These are phyloP conservation scores for Dasysyrphus tricinctus DNA, from an alignment of 2,888 invertebrate genomes.

Conservation along the genomic window DNA sequence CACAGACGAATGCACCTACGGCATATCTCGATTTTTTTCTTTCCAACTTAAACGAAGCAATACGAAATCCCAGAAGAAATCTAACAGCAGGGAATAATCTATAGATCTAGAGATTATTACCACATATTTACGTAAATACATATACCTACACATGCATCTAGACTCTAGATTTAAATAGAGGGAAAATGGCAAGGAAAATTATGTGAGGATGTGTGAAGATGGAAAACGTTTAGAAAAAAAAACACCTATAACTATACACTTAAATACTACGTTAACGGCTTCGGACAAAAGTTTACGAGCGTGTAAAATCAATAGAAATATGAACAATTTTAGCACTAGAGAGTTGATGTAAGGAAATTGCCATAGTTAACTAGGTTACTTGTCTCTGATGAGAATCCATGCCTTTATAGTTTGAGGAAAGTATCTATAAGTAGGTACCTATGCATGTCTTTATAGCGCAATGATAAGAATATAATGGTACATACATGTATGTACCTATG, in stretches of 20 bases:
- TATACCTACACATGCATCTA: background rate
- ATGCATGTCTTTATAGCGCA: slow-evolving; percentile 2
- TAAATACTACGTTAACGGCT: slow-evolving; percentile 26
- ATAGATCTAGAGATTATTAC: slow-evolving; percentile 11
- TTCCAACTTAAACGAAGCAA: slow-evolving; percentile 2
- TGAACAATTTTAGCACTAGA: slow-evolving; percentile 20
- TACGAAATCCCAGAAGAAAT: slow-evolving; percentile 24
- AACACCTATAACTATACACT: background rate
- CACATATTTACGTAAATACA: background rate
- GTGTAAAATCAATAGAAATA: slow-evolving; percentile 45
- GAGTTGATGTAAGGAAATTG: slow-evolving; percentile 7
- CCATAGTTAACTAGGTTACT: slow-evolving; percentile 59
- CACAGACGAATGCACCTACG: slow-evolving; percentile 49
- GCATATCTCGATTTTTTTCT: background rate
- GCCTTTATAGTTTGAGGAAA: slow-evolving; percentile 12
- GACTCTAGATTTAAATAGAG: background rate
- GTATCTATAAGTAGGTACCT: background rate
- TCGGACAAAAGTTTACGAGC: slow-evolving; percentile 18
- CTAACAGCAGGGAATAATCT: slow-evolving; percentile 28
- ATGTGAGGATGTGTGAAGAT: slow-evolving; percentile 35
- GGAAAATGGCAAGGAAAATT: slow-evolving; percentile 21
- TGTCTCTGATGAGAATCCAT: slow-evolving; percentile 20
- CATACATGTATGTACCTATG: background rate
- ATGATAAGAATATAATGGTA: slow-evolving; percentile 15
- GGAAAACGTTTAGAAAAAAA: slow-evolving; percentile 16